Evolutionary conservation across 1,140 invertebrate genomes (phyloP), one percentile per base, ranked within the genome.

Genomic region (Chironomus striatipennis): DNA sequence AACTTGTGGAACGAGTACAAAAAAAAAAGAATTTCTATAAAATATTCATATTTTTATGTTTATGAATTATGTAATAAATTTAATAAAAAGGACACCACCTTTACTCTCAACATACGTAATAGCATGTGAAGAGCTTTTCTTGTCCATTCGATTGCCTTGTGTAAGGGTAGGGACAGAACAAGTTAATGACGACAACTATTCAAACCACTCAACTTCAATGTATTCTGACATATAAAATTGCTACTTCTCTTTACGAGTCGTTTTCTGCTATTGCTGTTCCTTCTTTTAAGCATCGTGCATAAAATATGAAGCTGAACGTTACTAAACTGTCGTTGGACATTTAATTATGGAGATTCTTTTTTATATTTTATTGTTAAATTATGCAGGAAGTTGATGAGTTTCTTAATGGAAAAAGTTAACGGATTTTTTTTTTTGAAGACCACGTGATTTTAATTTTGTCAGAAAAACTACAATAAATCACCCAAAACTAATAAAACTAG

Each of bases 131-230:
- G 24, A 34, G 24, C 24, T 34, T 34, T 34, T 34, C 24, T 34
- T 34, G 24, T 34, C 24, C 24, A 34, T 34, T 34, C 24, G 24
- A 34, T 34, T 34, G 24, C 24, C 5, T 1, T 34, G 24, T 34
- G 5, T 2, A 34, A 34, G 24, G 24, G 43, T 47, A 47, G 43
- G 15, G 43, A 47, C 43, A 47, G 8, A 47, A 15, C 43, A 47
- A 34, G 24, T 34, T 34, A 34, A 47, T 47, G 15, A 15, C 43
- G 15, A 47, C 43, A 47, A 47, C 43, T 47, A 47, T 47, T 47
- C 15, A 47, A 47, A 47, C 64, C 64, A 67, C 64, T 67, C 64
- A n/a, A 67, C 64, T 67, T 67, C 64, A 67, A 18, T 67, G 17
- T 67, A 2, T 67, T n/a, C 12, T 67, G 18, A 18, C 17, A 17